Evolutionary conservation across 2,888 invertebrate genomes (phyloP), one percentile per base, ranked within the genome.

Genomic region (Priocnemis perturbator): DNA sequence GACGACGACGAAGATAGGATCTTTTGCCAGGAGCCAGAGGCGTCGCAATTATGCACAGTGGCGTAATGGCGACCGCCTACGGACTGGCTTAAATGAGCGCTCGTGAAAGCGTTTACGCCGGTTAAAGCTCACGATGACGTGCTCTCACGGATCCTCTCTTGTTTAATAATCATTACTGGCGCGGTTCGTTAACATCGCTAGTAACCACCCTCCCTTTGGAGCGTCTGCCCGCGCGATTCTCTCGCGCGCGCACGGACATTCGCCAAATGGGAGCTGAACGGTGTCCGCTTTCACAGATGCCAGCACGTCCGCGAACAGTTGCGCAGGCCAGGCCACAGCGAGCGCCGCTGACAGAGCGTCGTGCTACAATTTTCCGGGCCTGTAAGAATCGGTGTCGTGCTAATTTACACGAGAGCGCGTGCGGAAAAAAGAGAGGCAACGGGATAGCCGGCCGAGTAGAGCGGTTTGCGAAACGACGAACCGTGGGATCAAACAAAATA

Each of bases 401-500:
- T 26, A 3, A 37, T 1, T 37, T 37, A 9, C 5, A 26, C 2
- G 26, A 2, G 2, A 5, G 26, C 26, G 26, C 26, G 26, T 26
- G 5, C 26, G 47, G 47, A 47, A 47, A 47, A 73, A n/a, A n/a
- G n/a, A n/a, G n/a, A n/a, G n/a, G n/a, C n/a, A n/a, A n/a, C n/a
- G n/a, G n/a, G n/a, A n/a, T n/a, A n/a, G n/a, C n/a, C n/a, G n/a
- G n/a, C n/a, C n/a, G n/a, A n/a, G n/a, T n/a, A n/a, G n/a, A n/a
- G n/a, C 64, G 76, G 69, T 77, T 71, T 11, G 73, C 79, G 69
- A 68, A 76, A 79, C 79, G 79, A 77, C 77, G 68, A 64, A 76
- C 70, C 74, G 74, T 61, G 73, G 73, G 76, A 69, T 74, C 81
- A 77, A 83, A 83, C 78, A 83, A 19, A 4, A 57, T 47, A 52